phyloP scores from a whole-genome alignment of 2,888 invertebrate genomes.

The Drosophila setosimentum region DNA sequence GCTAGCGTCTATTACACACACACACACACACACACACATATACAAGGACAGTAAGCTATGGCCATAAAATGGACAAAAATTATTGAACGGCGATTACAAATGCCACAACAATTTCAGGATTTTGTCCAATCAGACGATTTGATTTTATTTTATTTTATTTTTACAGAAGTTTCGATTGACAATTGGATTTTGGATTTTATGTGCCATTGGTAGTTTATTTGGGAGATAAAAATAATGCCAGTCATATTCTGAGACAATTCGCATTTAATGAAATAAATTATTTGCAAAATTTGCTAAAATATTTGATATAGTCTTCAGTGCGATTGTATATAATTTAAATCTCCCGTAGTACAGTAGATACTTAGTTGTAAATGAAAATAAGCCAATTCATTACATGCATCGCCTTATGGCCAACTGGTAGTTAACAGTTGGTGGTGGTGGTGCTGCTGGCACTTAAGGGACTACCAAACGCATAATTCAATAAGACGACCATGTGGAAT shows the following conservation, averaged over 20 bases:
- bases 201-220: not conserved
- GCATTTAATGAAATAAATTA: constrained; percentile 4
- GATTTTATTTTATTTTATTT: constrained; percentile 13
- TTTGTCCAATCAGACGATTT: constrained; percentile 38
- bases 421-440: constrained; percentile 34
- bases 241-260: not conserved
- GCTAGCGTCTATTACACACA: constrained; percentile 53
- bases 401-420: constrained; percentile 25
- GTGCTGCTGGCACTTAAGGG: constrained; percentile 33
- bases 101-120: constrained; percentile 65
- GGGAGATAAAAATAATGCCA: not conserved
- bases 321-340: not conserved
- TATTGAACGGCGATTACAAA: constrained; percentile 79
- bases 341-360: constrained; percentile 1
- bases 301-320: not conserved
- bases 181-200: constrained; percentile 41
- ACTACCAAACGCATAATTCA: constrained; percentile 68
- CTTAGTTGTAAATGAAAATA: constrained; percentile 23
- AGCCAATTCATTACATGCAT: constrained; percentile 42
- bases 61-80: constrained; percentile 77
- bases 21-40: constrained; percentile 16
- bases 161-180: constrained; percentile 29
- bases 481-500: constrained; percentile 63
- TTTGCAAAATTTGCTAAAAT: not conserved
- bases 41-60: constrained; percentile 61